phyloP scores from a whole-genome alignment of 2,888 invertebrate genomes.

The Augiades crinisus region DNA sequence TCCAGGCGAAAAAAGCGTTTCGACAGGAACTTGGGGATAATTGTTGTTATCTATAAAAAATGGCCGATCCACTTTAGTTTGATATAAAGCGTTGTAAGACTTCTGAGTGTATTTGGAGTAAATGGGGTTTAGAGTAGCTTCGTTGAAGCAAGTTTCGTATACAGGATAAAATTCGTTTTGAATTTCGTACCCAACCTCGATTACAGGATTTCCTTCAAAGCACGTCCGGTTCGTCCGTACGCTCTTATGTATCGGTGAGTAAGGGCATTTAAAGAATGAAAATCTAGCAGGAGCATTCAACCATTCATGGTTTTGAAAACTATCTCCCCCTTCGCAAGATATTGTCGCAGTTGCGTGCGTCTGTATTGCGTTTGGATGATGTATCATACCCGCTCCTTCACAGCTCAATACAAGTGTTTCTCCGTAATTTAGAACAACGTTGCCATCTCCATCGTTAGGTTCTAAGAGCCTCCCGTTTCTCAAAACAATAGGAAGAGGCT shows the following conservation, averaged over 20 bases:
- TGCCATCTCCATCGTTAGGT: constrained; percentile 55
- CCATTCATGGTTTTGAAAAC: constrained; percentile 60
- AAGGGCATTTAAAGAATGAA: constrained; percentile 46
- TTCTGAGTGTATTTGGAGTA: constrained; percentile 69
- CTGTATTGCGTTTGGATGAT: constrained; percentile 47
- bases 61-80: constrained; percentile 59
- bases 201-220: constrained; percentile 47
- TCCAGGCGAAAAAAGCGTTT: constrained; percentile 54
- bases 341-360: constrained; percentile 46
- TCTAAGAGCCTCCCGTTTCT: constrained; percentile 54
- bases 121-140: constrained; percentile 44
- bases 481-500: constrained; percentile 62
- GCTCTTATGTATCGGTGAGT: constrained; percentile 51
- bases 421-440: constrained; percentile 51
- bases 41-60: constrained; percentile 55
- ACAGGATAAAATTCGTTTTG: constrained; percentile 52
- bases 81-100: constrained; percentile 63
- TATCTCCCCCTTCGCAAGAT: constrained; percentile 51
- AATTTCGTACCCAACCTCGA: constrained; percentile 65
- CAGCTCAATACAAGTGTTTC: constrained; percentile 60
- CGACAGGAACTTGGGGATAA: constrained; percentile 51
- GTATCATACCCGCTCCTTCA: constrained; percentile 45
- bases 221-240: constrained; percentile 54
- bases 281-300: constrained; percentile 50
- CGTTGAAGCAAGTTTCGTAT: constrained; percentile 68